These are phyloP conservation scores for Dinomys branickii DNA, from an alignment of 2,113 vertebrate genomes.

Conservation along the genomic window DNA sequence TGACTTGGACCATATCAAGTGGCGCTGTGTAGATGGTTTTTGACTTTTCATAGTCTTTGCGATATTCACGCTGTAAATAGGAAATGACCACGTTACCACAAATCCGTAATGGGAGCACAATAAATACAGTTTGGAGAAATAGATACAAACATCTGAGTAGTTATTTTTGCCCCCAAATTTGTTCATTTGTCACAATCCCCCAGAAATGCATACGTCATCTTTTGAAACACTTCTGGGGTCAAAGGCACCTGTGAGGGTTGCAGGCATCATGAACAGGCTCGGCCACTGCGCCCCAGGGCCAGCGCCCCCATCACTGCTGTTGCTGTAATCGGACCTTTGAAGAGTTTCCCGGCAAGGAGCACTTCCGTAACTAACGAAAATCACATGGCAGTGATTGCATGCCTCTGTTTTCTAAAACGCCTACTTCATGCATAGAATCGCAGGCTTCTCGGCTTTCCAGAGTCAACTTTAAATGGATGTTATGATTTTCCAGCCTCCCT, in stretches of 20 bases:
- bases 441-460: not conserved
- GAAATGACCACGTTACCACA: not conserved
- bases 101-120: not conserved
- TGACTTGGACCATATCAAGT: slow-evolving; percentile 93
- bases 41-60: slow-evolving; percentile 93
- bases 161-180: slow-evolving; percentile 20
- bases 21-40: slow-evolving; percentile 93
- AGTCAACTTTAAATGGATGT: slow-evolving; percentile 46
- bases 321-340: not conserved
- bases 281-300: not conserved
- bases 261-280: not conserved
- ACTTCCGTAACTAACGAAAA: slow-evolving; percentile 30
- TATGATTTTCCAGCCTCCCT: not conserved
- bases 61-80: slow-evolving; percentile 91
- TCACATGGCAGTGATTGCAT: not conserved
- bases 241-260: not conserved
- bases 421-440: not conserved
- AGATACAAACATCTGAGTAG: not conserved
- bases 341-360: slow-evolving; percentile 19
- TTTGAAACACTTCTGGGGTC: not conserved
- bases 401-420: slow-evolving; percentile 22
- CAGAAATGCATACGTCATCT: not conserved
- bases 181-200: not conserved
- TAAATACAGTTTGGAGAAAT: not conserved
- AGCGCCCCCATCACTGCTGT: not conserved